These are phyloP conservation scores for Dromiciops gliroides DNA, from an alignment of 2,113 vertebrate genomes.

Conservation along the genomic window DNA sequence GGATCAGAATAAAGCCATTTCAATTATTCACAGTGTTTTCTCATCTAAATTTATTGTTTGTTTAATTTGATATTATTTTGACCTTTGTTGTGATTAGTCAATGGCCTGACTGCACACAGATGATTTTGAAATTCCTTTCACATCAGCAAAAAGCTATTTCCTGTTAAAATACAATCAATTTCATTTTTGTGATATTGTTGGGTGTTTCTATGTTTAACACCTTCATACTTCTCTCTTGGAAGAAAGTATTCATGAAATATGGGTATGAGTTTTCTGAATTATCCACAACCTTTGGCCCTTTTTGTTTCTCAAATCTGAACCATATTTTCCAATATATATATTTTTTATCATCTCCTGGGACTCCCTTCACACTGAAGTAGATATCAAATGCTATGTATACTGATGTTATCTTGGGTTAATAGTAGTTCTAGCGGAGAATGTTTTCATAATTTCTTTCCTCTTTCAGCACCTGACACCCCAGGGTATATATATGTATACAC, in stretches of 20 bases:
- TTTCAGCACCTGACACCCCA: background rate
- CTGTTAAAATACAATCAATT: background rate
- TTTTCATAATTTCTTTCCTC: background rate
- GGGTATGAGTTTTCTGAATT: background rate
- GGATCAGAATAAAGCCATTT: background rate
- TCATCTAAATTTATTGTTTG: background rate
- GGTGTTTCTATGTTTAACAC: background rate
- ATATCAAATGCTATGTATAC: background rate
- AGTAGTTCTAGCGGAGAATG: background rate
- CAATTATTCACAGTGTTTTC: background rate
- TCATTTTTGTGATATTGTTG: background rate
- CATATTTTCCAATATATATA: background rate
- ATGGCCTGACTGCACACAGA: background rate
- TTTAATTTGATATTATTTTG: background rate
- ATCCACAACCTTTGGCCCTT: background rate
- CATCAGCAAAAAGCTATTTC: background rate
- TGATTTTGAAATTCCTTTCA: background rate
- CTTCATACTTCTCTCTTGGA: background rate
- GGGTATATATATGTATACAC: background rate
- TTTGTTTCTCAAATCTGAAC: background rate
- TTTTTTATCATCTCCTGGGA: background rate
- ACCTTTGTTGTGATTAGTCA: background rate
- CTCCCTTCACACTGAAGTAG: background rate
- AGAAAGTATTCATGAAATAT: background rate
- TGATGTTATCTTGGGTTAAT: background rate